Percentiles rank a stretch among this genome's conserved stretches.
Conservation (phyloP, 2,797 vertebrate species). For the Rhinichthys osculus region DNA sequence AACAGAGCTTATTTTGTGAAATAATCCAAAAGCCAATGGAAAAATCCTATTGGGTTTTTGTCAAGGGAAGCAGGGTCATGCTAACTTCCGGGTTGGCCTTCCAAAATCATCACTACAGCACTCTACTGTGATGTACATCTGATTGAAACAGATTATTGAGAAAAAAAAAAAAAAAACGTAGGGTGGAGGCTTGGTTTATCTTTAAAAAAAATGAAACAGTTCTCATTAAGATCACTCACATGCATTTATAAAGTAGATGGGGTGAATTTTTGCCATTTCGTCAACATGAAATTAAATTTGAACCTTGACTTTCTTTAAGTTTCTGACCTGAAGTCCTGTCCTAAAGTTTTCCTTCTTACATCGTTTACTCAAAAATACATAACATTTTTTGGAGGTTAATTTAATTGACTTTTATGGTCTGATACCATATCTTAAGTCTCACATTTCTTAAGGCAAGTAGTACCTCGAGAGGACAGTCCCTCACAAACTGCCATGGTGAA, state of each 20-base stretch:
- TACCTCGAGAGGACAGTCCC: background rate
- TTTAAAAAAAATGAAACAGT: background rate
- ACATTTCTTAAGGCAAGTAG: background rate
- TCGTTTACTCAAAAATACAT: background rate
- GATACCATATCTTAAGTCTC: background rate
- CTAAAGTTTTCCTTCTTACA: background rate
- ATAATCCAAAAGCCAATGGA: background rate
- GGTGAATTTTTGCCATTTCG: background rate
- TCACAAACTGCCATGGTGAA: background rate
- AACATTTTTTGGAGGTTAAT: background rate
- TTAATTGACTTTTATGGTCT: background rate
- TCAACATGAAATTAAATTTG: background rate
- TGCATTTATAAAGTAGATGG: background rate
- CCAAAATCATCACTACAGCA: background rate
- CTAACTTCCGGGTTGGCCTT: background rate
- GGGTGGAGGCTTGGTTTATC: background rate
- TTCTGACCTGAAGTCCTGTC: background rate
- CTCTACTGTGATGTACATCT: background rate
- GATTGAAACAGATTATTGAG: background rate
- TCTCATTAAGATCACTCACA: background rate
- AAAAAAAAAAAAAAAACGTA: background rate
- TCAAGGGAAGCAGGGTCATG: background rate
- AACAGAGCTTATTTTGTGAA: background rate
- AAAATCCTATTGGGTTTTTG: background rate
- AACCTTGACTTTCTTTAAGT: background rate